A percentile compares a stretch with the other conserved stretches of the same genome.
Evolutionary conservation across 2,113 vertebrate species (phyloP).

Genomic region (Coracopsis vasa): DNA sequence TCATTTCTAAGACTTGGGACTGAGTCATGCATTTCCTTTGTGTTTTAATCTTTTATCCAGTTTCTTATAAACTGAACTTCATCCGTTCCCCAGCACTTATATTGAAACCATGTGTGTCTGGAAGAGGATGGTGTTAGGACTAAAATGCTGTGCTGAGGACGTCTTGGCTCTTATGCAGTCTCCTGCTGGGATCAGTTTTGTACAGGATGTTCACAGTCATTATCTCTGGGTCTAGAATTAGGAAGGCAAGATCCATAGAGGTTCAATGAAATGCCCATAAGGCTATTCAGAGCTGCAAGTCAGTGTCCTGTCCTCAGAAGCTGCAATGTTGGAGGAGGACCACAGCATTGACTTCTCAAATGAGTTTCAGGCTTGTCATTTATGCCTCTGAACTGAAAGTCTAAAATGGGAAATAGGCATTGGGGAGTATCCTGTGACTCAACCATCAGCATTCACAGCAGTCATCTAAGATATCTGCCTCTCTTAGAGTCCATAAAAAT

Average conservation of each 20-base stretch:
- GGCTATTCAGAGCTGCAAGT: not conserved
- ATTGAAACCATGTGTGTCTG: not conserved
- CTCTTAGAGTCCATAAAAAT: not conserved
- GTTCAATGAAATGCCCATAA: not conserved
- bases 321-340: not conserved
- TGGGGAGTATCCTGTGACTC: not conserved
- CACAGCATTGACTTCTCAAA: not conserved
- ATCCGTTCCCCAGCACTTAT: not conserved
- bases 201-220: not conserved
- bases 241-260: not conserved
- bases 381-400: not conserved
- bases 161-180: not conserved
- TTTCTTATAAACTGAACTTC: not conserved
- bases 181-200: not conserved
- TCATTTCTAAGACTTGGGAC: conserved; percentile 45
- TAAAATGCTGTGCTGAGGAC: not conserved
- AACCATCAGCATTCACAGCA: not conserved
- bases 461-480: not conserved
- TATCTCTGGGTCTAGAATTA: not conserved
- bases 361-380: not conserved
- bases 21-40: conserved; percentile 7
- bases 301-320: not conserved
- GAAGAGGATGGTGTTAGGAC: not conserved
- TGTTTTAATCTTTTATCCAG: not conserved
- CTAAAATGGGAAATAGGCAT: not conserved